Percentiles rank a stretch among this genome's conserved stretches.
phyloP scores from a whole-genome alignment of 2,888 invertebrate species.

The Leucania comma region DNA sequence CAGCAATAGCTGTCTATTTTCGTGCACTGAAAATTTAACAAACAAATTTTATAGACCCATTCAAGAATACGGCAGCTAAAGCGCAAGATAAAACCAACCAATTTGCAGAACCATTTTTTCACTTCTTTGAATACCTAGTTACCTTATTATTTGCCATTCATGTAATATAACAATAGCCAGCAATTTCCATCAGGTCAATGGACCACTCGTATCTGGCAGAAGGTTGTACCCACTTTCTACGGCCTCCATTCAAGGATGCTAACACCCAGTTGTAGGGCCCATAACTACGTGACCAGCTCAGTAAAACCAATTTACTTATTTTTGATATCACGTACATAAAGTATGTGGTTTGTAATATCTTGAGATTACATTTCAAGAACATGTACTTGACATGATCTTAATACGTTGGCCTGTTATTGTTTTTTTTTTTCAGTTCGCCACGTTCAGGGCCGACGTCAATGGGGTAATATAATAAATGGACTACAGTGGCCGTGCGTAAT shows the following conservation, averaged over 20 bases:
- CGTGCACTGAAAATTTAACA: background rate
- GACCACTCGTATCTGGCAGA: slow-evolving; percentile 33
- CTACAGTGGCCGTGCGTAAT: too few species aligned
- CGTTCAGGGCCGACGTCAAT: slow-evolving; percentile 6
- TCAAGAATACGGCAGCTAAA: too few species aligned
- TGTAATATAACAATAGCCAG: slow-evolving; percentile 17
- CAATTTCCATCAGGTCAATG: slow-evolving; percentile 46
- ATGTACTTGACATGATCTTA: slow-evolving; percentile 53
- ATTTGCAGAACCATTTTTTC: background rate
- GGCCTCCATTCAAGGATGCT: slow-evolving; percentile 58
- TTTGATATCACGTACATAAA: slow-evolving; percentile 51
- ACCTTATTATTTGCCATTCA: slow-evolving; percentile 22
- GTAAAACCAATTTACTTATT: slow-evolving; percentile 35
- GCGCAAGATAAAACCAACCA: background rate
- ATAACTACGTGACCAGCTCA: slow-evolving; percentile 54
- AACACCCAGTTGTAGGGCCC: slow-evolving; percentile 44
- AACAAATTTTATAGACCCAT: background rate
- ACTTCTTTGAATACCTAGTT: background rate
- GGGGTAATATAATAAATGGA: too few species aligned
- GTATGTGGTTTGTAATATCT: slow-evolving; percentile 52
- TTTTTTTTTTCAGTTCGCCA: slow-evolving; percentile 30
- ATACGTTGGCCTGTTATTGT: slow-evolving; percentile 26
- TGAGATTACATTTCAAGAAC: slow-evolving; percentile 45
- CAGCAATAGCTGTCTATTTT: background rate
- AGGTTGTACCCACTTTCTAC: slow-evolving; percentile 52